These are phyloP conservation scores for Larimichthys crocea DNA, from an alignment of 2,113 vertebrate genomes.

Conservation along the genomic window DNA sequence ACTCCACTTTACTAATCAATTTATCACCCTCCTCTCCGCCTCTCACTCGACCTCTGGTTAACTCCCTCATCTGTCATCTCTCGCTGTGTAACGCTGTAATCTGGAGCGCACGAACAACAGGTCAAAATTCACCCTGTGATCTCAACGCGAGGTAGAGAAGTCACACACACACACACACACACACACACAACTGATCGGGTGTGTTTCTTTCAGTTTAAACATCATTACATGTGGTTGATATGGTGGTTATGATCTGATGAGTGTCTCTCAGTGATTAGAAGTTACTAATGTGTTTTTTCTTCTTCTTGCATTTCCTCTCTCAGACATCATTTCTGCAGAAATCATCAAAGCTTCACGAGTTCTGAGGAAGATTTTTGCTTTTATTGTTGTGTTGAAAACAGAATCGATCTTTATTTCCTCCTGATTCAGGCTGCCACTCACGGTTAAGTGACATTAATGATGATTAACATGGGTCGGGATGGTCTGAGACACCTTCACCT, in stretches of 20 bases:
- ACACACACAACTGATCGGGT: background rate
- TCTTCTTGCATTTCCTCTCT: background rate
- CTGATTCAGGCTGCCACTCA: too few species aligned
- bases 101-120: background rate
- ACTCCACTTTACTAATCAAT: slow-evolving; percentile 75
- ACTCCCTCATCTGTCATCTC: slow-evolving; percentile 31
- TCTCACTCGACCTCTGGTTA: slow-evolving; percentile 33
- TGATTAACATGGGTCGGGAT: too few species aligned
- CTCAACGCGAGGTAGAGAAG: background rate
- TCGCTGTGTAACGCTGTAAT: slow-evolving; percentile 1
- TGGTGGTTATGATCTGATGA: background rate
- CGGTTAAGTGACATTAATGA: too few species aligned
- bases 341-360: background rate
- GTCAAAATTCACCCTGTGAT: background rate
- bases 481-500: too few species aligned
- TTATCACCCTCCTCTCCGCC: slow-evolving; percentile 33
- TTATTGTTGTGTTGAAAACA: too few species aligned
- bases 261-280: background rate
- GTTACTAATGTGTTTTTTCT: too few species aligned
- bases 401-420: too few species aligned
- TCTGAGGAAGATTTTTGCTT: too few species aligned
- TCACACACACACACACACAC: background rate
- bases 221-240: background rate
- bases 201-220: background rate
- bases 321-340: background rate